phyloP scores from a whole-genome alignment of 2,888 invertebrate genomes.

The Brachylomia viminalis region DNA sequence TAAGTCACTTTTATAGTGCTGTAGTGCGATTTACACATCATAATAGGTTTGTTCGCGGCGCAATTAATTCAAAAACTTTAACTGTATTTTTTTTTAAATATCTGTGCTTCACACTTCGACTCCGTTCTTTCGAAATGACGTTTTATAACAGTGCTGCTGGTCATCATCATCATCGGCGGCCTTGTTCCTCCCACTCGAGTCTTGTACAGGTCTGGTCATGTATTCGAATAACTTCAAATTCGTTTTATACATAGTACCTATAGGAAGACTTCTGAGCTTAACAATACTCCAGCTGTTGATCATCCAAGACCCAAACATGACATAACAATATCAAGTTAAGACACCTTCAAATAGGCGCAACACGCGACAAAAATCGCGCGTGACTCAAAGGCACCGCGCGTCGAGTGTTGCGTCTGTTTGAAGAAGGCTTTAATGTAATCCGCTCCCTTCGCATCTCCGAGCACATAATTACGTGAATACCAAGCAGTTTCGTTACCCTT shows the following conservation, averaged over 20 bases:
- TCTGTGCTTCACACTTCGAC: fast-evolving
- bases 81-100: not conserved
- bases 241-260: not conserved
- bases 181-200: not conserved
- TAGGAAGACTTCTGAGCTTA: not conserved
- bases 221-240: not conserved
- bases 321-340: not conserved
- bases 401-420: too few relatives aligned
- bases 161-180: not conserved
- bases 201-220: not conserved
- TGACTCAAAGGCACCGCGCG: too few relatives aligned
- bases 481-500: not conserved
- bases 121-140: not conserved
- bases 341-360: too few relatives aligned
- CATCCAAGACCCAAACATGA: not conserved
- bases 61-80: not conserved
- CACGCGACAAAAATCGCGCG: too few relatives aligned
- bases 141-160: not conserved
- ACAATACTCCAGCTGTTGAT: conserved; percentile 30
- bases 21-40: not conserved
- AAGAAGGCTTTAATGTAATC: conserved; percentile 14
- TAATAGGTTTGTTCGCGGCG: not conserved
- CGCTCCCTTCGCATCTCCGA: not conserved
- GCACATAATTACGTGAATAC: not conserved
- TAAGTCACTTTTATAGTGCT: not conserved